phyloP scores from a whole-genome alignment of 2,113 vertebrate genomes.

The Grallaria varia region DNA sequence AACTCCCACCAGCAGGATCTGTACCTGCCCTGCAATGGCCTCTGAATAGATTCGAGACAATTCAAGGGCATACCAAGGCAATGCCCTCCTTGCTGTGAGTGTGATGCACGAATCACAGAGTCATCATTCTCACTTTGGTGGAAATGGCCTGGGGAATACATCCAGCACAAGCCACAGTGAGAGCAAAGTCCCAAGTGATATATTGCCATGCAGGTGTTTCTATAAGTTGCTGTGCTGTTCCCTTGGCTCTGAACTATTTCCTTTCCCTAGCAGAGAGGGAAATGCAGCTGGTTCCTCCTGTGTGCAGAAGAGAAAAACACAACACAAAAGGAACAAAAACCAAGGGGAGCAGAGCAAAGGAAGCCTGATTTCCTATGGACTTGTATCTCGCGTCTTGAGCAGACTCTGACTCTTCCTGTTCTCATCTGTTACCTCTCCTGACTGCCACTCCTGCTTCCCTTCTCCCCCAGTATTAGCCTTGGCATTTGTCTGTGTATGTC shows the following conservation, averaged over 20 bases:
- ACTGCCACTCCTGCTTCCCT: not conserved
- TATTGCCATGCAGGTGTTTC: constrained; percentile 44
- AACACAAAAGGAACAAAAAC: constrained; percentile 47
- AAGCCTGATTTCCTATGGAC: constrained; percentile 51
- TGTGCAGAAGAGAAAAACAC: not conserved
- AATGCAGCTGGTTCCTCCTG: constrained; percentile 45
- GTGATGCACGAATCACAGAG: not conserved
- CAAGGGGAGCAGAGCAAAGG: constrained; percentile 27
- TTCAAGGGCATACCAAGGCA: not conserved
- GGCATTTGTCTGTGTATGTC: constrained; percentile 10
- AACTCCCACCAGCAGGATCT: not conserved
- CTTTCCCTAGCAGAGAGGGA: constrained; percentile 40
- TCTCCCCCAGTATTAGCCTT: constrained; percentile 14
- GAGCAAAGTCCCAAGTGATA: not conserved
- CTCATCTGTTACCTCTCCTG: not conserved
- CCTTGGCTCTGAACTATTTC: constrained; percentile 33
- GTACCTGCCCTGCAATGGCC: not conserved
- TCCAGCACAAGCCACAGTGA: not conserved
- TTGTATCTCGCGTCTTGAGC: constrained; percentile 6
- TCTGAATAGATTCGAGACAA: not conserved
- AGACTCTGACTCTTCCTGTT: constrained; percentile 35
- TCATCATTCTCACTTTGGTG: not conserved
- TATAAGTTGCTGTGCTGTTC: constrained; percentile 9
- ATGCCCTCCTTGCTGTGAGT: not conserved
- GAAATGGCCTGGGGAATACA: not conserved